Evolutionary conservation across 2,797 vertebrate species (phyloP), one percentile per base, ranked within the genome.

Genomic region (Botia kubotai): DNA sequence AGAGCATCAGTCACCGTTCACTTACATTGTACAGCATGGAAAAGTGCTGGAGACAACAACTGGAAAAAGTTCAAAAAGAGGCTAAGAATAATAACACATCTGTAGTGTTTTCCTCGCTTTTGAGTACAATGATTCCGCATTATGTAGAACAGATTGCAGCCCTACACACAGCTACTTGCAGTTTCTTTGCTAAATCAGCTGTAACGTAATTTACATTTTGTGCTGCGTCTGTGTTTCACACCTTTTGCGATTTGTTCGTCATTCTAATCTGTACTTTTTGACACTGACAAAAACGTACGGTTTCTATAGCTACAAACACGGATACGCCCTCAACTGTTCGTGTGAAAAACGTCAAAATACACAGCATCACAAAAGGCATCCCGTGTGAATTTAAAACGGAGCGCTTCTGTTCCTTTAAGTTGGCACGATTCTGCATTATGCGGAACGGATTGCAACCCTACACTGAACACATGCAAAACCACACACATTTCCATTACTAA

Each of bases 401-500:
- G 11, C 0, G 6, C 60, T 16, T 60, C 21, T 23, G 58, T 60
- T 60, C 11, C 23, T 26, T 23, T 60, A 5, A 58, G 23, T 23
- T 0, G 3, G 19, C 55, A 58, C 8, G 10, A 16, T 17, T 63
- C 26, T 16, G 8, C 26, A 63, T 63, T 33, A 33, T 33, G 16
- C 23, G 11, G 10, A 23, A 60, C 57, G 4, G 11, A 16, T 23
- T 17, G 21, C 6, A 53, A 53, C 29, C 33, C 33, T 4, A 57
- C 55, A 43, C 55, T 26, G 17, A 3, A 77, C 43, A 57, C 53
- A 77, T 50, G 67, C n/a, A 70, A 26, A 73, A 67, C 13, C 43
- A 71, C 57, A 78, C 14, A 29, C 6, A 46, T 36, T 26, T 36
- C 80, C 63, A 55, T 50, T 80, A 67, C 66, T 81, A 81, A 81